Percentiles rank a stretch among this genome's conserved stretches.
Evolutionary conservation across 1,140 invertebrate species (phyloP).

Genomic region (Lepidostoma basale): DNA sequence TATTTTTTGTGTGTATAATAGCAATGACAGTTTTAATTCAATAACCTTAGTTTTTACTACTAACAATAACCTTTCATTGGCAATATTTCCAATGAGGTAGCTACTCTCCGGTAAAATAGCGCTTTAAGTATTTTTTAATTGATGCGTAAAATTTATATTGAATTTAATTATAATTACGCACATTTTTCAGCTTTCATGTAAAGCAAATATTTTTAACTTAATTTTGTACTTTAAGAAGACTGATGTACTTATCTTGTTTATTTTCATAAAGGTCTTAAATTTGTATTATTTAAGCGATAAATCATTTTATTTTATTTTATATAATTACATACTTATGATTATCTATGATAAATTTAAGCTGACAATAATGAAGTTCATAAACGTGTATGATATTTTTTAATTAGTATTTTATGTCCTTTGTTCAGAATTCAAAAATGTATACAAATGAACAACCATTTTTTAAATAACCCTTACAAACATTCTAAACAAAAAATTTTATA

Average conservation of each 20-base stretch:
- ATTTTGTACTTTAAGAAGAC: constrained; percentile 22
- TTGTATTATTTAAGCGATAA: too few species aligned
- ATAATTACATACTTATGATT: background rate
- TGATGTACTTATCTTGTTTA: constrained; percentile 19
- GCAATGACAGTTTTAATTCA: background rate
- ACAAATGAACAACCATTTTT: too few species aligned
- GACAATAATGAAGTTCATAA: constrained; percentile 18
- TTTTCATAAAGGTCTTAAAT: background rate
- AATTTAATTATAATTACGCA: background rate
- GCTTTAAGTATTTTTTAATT: constrained; percentile 38
- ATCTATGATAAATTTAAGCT: constrained; percentile 19
- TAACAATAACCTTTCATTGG: background rate
- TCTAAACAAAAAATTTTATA: too few species aligned
- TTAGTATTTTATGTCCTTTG: too few species aligned
- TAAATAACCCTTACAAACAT: too few species aligned
- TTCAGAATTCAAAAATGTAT: too few species aligned
- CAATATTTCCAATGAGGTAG: constrained; percentile 29
- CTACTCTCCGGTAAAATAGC: constrained; percentile 36
- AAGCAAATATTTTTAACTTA: background rate
- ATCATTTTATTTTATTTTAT: too few species aligned
- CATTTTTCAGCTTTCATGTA: background rate
- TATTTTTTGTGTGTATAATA: too few species aligned
- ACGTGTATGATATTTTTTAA: too few species aligned
- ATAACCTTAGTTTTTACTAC: background rate
- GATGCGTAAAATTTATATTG: background rate